These are phyloP conservation scores for Acropternis orthonyx DNA, from an alignment of 2,797 vertebrate genomes.

Conservation along the genomic window DNA sequence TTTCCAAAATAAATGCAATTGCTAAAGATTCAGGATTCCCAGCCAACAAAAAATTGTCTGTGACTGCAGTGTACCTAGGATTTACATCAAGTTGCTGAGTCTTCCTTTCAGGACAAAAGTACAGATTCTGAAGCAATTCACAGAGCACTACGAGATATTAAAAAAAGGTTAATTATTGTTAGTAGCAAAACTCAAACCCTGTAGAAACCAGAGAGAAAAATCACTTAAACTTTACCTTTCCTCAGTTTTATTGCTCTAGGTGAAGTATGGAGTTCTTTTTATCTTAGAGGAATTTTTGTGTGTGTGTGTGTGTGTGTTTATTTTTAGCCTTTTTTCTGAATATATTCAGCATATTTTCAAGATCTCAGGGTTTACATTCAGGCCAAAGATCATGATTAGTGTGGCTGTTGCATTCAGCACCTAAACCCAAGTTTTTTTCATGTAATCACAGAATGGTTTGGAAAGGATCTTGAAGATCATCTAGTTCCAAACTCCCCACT, in stretches of 20 bases:
- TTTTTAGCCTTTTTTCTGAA: not conserved
- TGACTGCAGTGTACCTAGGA: not conserved
- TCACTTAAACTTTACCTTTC: not conserved
- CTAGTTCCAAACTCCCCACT: accelerated
- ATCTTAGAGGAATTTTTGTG: accelerated
- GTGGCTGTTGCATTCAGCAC: not conserved
- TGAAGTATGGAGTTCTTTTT: not conserved
- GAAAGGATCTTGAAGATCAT: not conserved
- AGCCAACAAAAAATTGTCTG: not conserved
- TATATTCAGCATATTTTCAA: not conserved
- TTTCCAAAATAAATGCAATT: not conserved
- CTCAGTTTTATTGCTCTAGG: not conserved
- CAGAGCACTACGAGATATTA: not conserved
- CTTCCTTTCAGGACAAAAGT: not conserved
- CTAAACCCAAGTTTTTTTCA: not conserved
- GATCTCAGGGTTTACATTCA: not conserved
- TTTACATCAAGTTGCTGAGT: not conserved
- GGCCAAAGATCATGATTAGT: not conserved
- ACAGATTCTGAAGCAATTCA: not conserved
- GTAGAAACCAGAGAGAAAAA: not conserved
- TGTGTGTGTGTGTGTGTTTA: not conserved
- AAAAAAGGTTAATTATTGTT: not conserved
- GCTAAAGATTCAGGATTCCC: not conserved
- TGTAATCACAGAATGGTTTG: not conserved
- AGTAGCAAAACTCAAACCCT: not conserved